Evolutionary conservation across 35 echinoderm and acorn worm genomes (phyloP), one percentile per base, ranked within the genome.

Genomic region (Apostichopus japonicus): DNA sequence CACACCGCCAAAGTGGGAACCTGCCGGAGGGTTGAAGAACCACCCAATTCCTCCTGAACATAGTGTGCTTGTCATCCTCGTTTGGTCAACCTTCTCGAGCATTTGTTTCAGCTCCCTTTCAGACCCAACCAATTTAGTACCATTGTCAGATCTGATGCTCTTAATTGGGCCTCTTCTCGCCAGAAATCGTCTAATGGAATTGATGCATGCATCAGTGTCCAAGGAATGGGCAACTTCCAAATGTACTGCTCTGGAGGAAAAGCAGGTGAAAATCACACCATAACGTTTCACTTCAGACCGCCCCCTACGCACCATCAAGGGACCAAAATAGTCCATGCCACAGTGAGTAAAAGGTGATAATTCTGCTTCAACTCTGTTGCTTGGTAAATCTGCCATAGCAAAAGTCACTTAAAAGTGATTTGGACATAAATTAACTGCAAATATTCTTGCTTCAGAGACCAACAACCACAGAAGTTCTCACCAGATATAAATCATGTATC

Each of bases 301-400:
- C 63, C 96, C 91, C 24, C 57, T 54, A 23, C 93, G 94, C 9
- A 97, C 87, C 55, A 91, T 87, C 8, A 93, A 91, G 4, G 93
- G 93, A 16, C 93, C 93, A 90, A 96, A 94, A 54, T 67, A 96
- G 61, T 94, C 93, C 52, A 96, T 87, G 5, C 91, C 91, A 7
- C 87, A 82, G 16, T 23, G 83, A 73, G 95, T 91, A 24, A 96
- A 96, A 23, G 78, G 94, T 63, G 92, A 86, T 53, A 27, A 27
- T 27, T 27, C 25, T 27, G 25, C 25, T 1, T 27, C 25, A 27
- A 27, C 25, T 27, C 25, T 27, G 25, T 27, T 27, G 25, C 25
- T 27, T 27, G 25, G 25, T 27, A 27, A 27, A 27, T 27, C 25
- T 27, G 25, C 25, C 25, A 27, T 27, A n/a, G n/a, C n/a, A n/a